Conservation (phyloP, 2,113 vertebrate genomes). For the Lophius piscatorius region DNA sequence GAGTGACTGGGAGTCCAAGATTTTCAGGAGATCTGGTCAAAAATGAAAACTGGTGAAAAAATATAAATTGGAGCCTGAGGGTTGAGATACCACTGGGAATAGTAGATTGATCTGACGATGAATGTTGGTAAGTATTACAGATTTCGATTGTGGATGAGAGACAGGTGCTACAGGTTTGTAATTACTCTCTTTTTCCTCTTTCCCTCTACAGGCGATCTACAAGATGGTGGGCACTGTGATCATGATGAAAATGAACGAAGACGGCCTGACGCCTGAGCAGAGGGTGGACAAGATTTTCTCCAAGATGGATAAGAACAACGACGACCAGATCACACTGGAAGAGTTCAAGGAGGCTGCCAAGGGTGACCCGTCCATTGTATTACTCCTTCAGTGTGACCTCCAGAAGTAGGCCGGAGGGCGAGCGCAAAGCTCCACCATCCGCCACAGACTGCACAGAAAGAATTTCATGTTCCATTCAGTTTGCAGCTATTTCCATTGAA, state of each 20-base stretch:
- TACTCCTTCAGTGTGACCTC: conserved; percentile 99
- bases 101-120: too few relatives aligned
- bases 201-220: conserved; percentile 90
- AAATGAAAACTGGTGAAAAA: too few relatives aligned
- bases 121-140: too few relatives aligned
- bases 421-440: conserved; percentile 48
- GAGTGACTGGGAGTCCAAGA: too few relatives aligned
- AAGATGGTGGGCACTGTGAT: conserved; percentile 99
- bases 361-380: conserved; percentile 98
- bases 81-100: too few relatives aligned
- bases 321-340: conserved; percentile 98
- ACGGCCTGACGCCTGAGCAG: conserved; percentile 95
- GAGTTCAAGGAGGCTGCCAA: conserved; percentile 99
- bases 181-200: background rate
- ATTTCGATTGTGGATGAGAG: too few relatives aligned
- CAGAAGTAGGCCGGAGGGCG: conserved; percentile 91
- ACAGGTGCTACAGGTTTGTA: too few relatives aligned
- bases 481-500: conserved; percentile 93
- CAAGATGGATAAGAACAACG: conserved; percentile 99
- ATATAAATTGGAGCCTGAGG: too few relatives aligned
- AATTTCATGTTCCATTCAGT: conserved; percentile 96
- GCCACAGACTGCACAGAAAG: conserved; percentile 91
- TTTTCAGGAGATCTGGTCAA: too few relatives aligned
- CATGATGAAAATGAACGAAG: conserved; percentile 99
- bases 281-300: conserved; percentile 99